Evolutionary conservation across 1,140 invertebrate species (phyloP).

Genomic region (Drosophila suzukii): DNA sequence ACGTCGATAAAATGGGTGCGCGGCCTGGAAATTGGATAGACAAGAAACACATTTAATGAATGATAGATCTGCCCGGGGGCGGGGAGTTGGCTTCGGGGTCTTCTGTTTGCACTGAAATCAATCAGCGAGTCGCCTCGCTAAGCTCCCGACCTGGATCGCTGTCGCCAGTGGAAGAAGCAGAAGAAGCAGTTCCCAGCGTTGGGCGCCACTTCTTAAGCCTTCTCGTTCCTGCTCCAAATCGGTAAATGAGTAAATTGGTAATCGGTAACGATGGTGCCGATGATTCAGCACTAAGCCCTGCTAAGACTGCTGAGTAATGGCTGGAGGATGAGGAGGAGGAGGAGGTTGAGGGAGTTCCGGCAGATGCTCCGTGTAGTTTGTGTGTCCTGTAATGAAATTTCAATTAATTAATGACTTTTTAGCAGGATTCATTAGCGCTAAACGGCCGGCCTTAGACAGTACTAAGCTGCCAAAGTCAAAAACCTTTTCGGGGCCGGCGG

Average conservation of each 20-base stretch:
- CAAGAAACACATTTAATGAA: constrained; percentile 60
- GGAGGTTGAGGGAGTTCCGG: not conserved
- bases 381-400: constrained; percentile 58
- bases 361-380: constrained; percentile 16
- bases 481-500: constrained; percentile 67
- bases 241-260: constrained; percentile 3
- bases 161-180: constrained; percentile 16
- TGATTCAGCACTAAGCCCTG: constrained; percentile 48
- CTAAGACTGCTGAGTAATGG: constrained; percentile 53
- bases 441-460: constrained; percentile 40
- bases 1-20: constrained; percentile 56
- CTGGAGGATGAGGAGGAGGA: not conserved
- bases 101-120: constrained; percentile 57
- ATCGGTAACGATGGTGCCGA: constrained; percentile 26
- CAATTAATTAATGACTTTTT: constrained; percentile 81
- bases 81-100: not conserved
- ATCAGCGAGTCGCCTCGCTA: constrained; percentile 59
- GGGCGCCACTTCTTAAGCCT: constrained; percentile 67
- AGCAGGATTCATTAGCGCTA: constrained; percentile 77
- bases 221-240: constrained; percentile 42
- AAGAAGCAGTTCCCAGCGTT: not conserved
- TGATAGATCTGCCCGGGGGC: constrained; percentile 47
- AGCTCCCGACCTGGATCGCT: constrained; percentile 41
- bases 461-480: constrained; percentile 72
- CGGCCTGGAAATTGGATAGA: constrained; percentile 29